Evolutionary conservation across 2,888 invertebrate species (phyloP).

Genomic region (Suillia variegata): DNA sequence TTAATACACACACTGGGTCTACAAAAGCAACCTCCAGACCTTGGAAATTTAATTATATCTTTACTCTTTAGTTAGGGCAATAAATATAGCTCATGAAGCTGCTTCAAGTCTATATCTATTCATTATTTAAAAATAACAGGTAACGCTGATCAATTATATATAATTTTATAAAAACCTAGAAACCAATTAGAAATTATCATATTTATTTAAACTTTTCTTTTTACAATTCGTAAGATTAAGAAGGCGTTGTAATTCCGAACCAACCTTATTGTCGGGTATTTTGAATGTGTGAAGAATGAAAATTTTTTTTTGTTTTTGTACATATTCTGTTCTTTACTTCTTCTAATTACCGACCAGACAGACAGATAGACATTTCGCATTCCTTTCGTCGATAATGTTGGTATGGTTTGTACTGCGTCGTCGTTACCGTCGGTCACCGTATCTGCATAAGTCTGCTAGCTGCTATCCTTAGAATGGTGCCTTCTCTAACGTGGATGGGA

Average conservation of each 20-base stretch:
- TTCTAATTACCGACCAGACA: background rate
- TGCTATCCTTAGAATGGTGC: background rate
- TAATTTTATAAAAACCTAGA: too few relatives aligned
- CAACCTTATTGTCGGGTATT: background rate
- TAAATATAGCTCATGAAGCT: too few relatives aligned
- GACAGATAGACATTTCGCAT: background rate
- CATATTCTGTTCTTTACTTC: background rate
- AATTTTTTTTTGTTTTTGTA: background rate
- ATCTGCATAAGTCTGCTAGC: background rate
- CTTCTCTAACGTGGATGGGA: too few relatives aligned
- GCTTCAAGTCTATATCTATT: too few relatives aligned
- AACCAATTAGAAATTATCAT: too few relatives aligned
- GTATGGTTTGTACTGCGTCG: background rate
- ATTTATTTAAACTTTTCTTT: background rate
- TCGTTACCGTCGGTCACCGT: too few relatives aligned
- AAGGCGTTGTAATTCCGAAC: background rate
- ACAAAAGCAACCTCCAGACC: too few relatives aligned
- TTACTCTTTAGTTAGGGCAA: too few relatives aligned
- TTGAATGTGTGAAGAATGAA: background rate
- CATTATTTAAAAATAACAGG: too few relatives aligned
- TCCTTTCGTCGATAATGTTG: background rate
- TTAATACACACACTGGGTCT: too few relatives aligned
- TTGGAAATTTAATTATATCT: too few relatives aligned
- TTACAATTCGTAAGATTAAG: background rate
- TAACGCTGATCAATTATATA: too few relatives aligned